Conservation (phyloP, 2,797 vertebrate species). For the Lacerta bilineata region DNA sequence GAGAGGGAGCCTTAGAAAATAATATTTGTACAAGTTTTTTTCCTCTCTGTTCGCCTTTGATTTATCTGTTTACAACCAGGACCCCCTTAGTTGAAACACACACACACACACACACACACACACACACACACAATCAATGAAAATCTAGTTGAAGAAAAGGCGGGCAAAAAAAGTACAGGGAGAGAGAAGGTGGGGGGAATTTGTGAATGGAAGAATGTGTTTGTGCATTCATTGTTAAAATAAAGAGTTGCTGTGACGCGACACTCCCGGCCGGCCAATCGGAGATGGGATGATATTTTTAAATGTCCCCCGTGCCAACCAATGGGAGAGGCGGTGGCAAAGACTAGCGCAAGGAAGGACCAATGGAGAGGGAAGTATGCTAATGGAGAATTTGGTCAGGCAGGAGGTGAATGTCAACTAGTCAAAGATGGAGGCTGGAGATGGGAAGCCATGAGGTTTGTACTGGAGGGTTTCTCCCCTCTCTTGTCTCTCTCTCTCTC, state of each 20-base stretch:
- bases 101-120: conserved; percentile 7
- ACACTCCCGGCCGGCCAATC: conserved; percentile 82
- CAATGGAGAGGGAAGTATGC: conserved; percentile 87
- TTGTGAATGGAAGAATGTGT: conserved; percentile 95
- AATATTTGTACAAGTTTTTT: conserved; percentile 59
- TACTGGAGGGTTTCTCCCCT: conserved; percentile 77
- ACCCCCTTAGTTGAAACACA: conserved; percentile 70
- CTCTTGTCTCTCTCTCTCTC: no score
- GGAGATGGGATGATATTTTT: conserved; percentile 82
- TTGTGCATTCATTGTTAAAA: conserved; percentile 96
- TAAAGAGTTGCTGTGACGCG: conserved; percentile 84
- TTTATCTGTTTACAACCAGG: conserved; percentile 77
- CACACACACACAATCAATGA: conserved; percentile 69
- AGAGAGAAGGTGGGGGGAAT: conserved; percentile 46
- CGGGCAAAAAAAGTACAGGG: not conserved
- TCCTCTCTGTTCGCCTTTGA: conserved; percentile 64
- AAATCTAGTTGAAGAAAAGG: conserved; percentile 66
- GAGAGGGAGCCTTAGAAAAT: conserved; percentile 58
- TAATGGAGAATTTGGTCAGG: conserved; percentile 88
- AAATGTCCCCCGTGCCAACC: conserved; percentile 85
- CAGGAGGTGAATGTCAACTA: conserved; percentile 96
- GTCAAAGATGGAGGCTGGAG: conserved; percentile 98
- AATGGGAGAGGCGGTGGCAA: conserved; percentile 81
- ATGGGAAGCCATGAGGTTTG: conserved; percentile 89
- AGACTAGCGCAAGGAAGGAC: conserved; percentile 88